Percentiles rank a stretch among this genome's conserved stretches.
phyloP scores from a whole-genome alignment of 2,113 vertebrate genomes.

The Gymnobelideus leadbeateri region DNA sequence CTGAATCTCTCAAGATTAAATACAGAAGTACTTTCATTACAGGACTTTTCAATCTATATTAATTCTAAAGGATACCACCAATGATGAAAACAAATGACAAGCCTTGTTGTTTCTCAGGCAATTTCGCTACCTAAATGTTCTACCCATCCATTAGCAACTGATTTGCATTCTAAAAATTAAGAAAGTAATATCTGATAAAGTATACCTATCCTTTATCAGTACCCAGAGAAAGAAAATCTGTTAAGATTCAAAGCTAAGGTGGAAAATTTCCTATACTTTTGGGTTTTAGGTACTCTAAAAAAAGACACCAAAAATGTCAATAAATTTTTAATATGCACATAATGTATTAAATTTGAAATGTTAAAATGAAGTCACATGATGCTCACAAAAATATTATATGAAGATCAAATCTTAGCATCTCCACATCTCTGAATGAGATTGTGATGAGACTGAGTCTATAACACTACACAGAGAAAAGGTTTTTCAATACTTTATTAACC shows the following conservation, averaged over 20 bases:
- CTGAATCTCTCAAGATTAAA: not conserved
- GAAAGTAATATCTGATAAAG: not conserved
- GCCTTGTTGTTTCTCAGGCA: not conserved
- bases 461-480: conserved; percentile 37
- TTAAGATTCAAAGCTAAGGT: not conserved
- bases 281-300: not conserved
- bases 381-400: not conserved
- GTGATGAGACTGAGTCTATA: not conserved
- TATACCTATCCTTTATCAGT: not conserved
- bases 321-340: not conserved
- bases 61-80: not conserved
- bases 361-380: not conserved
- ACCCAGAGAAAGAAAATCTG: conserved; percentile 1
- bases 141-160: not conserved
- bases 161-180: conserved; percentile 17
- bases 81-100: not conserved
- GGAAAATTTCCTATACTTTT: not conserved
- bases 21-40: not conserved
- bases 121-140: not conserved
- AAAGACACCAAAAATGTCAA: not conserved
- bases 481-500: conserved; percentile 41
- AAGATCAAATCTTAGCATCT: not conserved
- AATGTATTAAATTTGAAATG: not conserved
- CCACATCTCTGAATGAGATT: not conserved
- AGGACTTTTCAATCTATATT: not conserved